Conservation (phyloP, 2,797 vertebrate species). For the Danionella dracula region DNA sequence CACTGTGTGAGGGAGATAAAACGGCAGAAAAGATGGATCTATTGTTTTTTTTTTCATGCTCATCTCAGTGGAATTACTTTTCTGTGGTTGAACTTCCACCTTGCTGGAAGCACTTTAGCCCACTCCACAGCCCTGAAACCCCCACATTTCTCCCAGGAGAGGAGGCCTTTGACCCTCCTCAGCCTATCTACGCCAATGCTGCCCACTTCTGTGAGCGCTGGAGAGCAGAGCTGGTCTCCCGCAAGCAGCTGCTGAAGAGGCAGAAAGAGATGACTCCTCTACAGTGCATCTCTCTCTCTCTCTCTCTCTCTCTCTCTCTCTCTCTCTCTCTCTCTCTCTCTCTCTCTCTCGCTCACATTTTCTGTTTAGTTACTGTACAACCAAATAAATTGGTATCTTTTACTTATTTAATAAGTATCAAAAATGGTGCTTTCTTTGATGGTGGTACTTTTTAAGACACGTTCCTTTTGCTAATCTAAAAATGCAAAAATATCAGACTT, state of each 20-base stretch:
- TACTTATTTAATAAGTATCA: neutral
- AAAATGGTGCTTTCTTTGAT: neutral
- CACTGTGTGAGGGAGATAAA: neutral
- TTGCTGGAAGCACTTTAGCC: constrained; percentile 42
- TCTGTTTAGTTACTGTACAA: constrained; percentile 42
- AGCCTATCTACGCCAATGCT: constrained; percentile 34
- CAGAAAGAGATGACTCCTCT: constrained; percentile 41
- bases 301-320: constrained; percentile 26
- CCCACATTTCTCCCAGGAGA: constrained; percentile 45
- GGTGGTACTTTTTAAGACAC: no score
- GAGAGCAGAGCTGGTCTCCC: constrained; percentile 34
- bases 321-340: constrained; percentile 39
- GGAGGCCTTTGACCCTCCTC: constrained; percentile 43
- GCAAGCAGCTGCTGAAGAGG: constrained; percentile 51
- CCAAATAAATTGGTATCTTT: constrained; percentile 27
- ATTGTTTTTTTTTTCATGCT: constrained; percentile 30
- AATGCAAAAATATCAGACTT: no score
- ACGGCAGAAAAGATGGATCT: constrained; percentile 17
- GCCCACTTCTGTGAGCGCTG: constrained; percentile 39
- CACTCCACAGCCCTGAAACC: constrained; percentile 38
- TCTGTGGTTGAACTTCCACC: constrained; percentile 44
- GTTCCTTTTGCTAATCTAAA: no score
- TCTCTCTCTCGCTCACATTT: constrained; percentile 30
- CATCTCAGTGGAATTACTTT: constrained; percentile 32
- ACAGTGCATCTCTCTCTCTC: constrained; percentile 34